Evolutionary conservation across 2,797 vertebrate genomes (phyloP), one percentile per base, ranked within the genome.

Genomic region (Vultur gryphus): DNA sequence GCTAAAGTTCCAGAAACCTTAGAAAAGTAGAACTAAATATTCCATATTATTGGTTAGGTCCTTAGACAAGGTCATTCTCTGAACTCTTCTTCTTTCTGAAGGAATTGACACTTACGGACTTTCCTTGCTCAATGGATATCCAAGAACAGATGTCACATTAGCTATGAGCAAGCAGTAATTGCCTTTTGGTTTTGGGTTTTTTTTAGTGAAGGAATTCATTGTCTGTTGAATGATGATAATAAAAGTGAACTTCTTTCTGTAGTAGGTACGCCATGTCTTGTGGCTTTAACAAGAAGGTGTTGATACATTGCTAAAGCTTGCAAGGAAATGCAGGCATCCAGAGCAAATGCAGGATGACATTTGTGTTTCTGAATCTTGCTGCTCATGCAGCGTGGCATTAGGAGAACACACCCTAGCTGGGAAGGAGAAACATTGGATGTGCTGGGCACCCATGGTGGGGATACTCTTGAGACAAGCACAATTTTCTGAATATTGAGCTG

Each of bases 51-150:
- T 90, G 23, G 9, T 61, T 79, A 69, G 37, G 14, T 87, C 66
- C 48, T 65, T 82, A 87, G 39, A 79, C 52, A 66, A 90, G 51
- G 35, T 81, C 2, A 31, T 93, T 78, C 82, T 54, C n/a, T 85
- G 55, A 92, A 88, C 82, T 95, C 2, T 89, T 71, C 33, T 59
- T 85, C 31, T 65, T 76, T 93, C 65, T 76, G 41, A 41, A 87
- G 48, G 31, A 31, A 16, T 16, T 94, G 52, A 71, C 67, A 18
- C 52, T 75, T 84, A 20, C 0, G 2, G n/a, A 41, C n/a, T 73
- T 9, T 55, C 10, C 79, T 94, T 95, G 46, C 31, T 94, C 44
- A 59, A n/a, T 48, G 35, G 21, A 73, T 90, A 43, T 79, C 18
- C 13, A 72, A 87, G 67, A 91, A 62, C 16, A 43, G 46, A 54